phyloP scores from a whole-genome alignment of 2,113 vertebrate genomes.

The Phyllostomus discolor region DNA sequence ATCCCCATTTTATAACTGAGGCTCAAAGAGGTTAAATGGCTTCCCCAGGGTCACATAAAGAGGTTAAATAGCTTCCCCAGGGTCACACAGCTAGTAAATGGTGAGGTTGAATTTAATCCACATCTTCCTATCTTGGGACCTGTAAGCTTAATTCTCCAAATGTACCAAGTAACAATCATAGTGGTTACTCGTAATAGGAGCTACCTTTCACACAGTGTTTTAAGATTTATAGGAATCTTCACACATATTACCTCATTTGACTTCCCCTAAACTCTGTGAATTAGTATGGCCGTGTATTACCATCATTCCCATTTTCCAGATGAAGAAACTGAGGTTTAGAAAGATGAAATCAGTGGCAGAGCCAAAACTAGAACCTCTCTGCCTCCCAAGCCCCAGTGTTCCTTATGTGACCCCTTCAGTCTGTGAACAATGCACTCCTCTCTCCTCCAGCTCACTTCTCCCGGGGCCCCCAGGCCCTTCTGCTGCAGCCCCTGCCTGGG shows the following conservation, averaged over 20 bases:
- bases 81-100: neutral
- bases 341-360: neutral
- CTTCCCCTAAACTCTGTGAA: neutral
- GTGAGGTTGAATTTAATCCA: neutral
- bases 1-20: neutral
- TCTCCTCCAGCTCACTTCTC: slow-evolving; percentile 70
- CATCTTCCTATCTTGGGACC: neutral
- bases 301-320: neutral
- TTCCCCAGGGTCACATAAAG: neutral
- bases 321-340: slow-evolving; percentile 20
- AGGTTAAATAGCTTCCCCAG: too few relatives aligned
- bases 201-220: neutral
- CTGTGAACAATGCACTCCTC: neutral
- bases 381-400: neutral
- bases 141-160: neutral
- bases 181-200: neutral
- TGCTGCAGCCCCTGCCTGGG: slow-evolving; percentile 4
- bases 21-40: neutral
- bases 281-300: neutral
- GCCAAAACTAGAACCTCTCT: neutral
- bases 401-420: neutral
- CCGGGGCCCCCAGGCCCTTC: neutral
- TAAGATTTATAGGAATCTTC: neutral
- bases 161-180: neutral
- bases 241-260: neutral